Conservation (phyloP, 2,113 vertebrate species). For the Tragelaphus buxtoni region DNA sequence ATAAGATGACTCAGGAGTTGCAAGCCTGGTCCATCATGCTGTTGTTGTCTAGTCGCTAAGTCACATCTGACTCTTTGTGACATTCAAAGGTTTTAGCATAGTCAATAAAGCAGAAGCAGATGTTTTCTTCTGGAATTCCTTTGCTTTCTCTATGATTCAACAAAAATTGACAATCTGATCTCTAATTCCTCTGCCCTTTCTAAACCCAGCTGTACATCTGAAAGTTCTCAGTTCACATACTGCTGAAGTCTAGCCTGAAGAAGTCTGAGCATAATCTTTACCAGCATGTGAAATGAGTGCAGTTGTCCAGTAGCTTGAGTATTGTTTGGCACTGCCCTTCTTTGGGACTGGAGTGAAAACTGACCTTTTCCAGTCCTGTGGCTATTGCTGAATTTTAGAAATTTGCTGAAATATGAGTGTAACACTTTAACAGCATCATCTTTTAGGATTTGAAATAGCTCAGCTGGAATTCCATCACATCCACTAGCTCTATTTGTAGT, state of each 20-base stretch:
- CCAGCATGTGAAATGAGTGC: not conserved
- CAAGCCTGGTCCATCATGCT: not conserved
- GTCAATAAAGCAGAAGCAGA: not conserved
- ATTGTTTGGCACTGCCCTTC: not conserved
- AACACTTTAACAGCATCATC: not conserved
- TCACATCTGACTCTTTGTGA: not conserved
- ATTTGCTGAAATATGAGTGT: not conserved
- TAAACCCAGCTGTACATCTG: not conserved
- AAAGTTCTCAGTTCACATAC: not conserved
- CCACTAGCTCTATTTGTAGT: not conserved
- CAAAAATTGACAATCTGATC: not conserved
- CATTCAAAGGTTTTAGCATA: not conserved
- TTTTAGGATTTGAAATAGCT: not conserved
- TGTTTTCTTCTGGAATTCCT: not conserved
- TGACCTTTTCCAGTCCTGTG: not conserved
- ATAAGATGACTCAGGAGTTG: not conserved
- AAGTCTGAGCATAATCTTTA: not conserved
- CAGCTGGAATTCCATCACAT: not conserved
- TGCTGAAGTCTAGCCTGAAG: not conserved
- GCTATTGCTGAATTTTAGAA: not conserved
- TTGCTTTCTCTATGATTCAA: not conserved
- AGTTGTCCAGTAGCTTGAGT: not conserved
- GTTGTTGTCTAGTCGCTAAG: not conserved
- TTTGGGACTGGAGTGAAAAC: not conserved
- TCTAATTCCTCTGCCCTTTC: not conserved